Evolutionary conservation across 1,140 invertebrate species (phyloP), one percentile per base, ranked within the genome.

Genomic region (Drosophila ogumai): DNA sequence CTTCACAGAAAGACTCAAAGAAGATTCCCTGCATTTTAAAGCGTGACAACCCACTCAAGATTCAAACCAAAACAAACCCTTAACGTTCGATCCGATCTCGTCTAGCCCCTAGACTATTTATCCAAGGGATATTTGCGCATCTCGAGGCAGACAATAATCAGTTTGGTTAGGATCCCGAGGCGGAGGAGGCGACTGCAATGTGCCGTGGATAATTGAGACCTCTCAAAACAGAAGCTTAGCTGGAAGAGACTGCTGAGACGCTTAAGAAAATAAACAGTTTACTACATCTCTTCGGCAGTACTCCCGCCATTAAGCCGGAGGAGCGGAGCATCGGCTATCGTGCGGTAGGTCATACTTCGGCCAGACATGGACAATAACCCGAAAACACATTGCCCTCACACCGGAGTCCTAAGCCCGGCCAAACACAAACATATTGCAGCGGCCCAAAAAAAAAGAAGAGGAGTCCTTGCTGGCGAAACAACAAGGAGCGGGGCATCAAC

Each of bases 371-470:
- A 44, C 44, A 49, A 56, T 75, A 58, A 34, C 40, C 68, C 19
- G 49, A 82, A 63, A 71, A 46, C 75, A 75, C 40, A 61, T 78
- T 69, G 72, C 57, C 47, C 54, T 73, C 50, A 78, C 80, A 59
- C 75, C 59, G 32, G 52, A 54, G 10, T 52, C 50, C 38, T 76
- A 82, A 79, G 66, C 78, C 78, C 58, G 43, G 41, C 40, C 64
- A 75, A 76, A 82, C 60, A 81, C 85, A 84, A 88, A 88, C 85
- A 88, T 77, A 90, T 90, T 84, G 72, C 82, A 57, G 47, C 44
- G 34, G 59, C 31, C 46, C 54, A 60, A 52, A 52, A 47, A 57
- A 75, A 41, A 38, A 9, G 25, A 34, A 32, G n/a, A 41, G 54
- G 58, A 76, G 60, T 64, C 66, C 74, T 64, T 32, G 71, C 43